A percentile compares a stretch with the other conserved stretches of the same genome.
These are phyloP conservation scores for Lasiurus cinereus DNA, from an alignment of 2,113 vertebrate genomes.

Conservation along the genomic window DNA sequence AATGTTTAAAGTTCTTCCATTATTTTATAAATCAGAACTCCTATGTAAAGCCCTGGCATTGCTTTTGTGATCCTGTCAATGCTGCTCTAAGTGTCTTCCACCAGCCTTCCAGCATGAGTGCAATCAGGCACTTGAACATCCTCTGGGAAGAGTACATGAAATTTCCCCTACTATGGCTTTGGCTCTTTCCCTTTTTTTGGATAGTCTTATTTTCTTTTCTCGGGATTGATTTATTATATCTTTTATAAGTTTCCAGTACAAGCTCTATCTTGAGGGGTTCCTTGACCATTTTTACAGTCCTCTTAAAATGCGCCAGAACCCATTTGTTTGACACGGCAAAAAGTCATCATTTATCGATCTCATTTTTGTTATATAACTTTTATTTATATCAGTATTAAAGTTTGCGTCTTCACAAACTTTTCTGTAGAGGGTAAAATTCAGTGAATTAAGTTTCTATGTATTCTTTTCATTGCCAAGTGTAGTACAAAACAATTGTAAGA, in stretches of 20 bases:
- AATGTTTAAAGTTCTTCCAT: neutral
- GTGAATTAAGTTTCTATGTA: neutral
- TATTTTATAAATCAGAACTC: neutral
- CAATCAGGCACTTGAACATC: too few species aligned
- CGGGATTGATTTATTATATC: neutral
- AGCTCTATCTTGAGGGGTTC: neutral
- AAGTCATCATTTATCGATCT: neutral
- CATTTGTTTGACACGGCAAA: neutral
- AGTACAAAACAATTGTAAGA: neutral
- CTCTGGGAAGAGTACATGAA: accelerated
- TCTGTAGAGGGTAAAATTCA: neutral
- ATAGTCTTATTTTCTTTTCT: neutral
- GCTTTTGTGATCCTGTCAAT: neutral
- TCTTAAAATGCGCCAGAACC: neutral
- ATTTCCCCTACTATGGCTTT: neutral
- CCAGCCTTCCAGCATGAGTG: neutral
- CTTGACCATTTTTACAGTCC: neutral
- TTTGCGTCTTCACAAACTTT: neutral
- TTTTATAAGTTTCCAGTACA: neutral
- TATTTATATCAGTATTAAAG: neutral
- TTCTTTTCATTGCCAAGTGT: neutral
- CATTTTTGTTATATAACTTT: conserved; percentile 43
- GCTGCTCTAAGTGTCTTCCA: neutral
- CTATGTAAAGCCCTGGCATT: neutral
- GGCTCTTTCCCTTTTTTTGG: neutral